Conservation (phyloP, 30 jellyfish, hydroid and myxozoan genomes). For the Chrysaora quinquecirrha region DNA sequence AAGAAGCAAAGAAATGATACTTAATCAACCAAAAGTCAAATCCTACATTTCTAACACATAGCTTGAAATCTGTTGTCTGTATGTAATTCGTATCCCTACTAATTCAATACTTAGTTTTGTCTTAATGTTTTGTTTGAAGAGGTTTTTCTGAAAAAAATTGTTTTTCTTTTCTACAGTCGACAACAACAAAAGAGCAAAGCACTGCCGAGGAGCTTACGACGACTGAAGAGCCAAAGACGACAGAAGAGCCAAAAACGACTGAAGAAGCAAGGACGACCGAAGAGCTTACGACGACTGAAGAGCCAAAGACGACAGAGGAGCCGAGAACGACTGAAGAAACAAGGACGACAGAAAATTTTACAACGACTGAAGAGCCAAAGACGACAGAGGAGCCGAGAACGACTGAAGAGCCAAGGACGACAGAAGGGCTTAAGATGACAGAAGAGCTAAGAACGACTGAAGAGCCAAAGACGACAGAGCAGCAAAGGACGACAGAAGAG, state of each 20-base stretch:
- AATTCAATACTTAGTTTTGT: no score
- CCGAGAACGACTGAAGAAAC: not conserved
- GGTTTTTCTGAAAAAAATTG: no score
- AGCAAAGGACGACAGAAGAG: slow-evolving; percentile 8
- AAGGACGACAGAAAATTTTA: not conserved
- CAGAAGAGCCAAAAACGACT: not conserved
- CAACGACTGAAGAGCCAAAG: not conserved
- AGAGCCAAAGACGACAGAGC: slow-evolving; percentile 8
- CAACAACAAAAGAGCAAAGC: not conserved
- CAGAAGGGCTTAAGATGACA: not conserved
- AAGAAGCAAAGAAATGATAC: no score
- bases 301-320: not conserved
- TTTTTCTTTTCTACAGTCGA: no score
- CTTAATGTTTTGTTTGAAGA: no score
- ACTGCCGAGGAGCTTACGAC: not conserved
- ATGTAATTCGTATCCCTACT: no score
- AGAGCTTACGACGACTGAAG: not conserved
- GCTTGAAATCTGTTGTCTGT: no score
- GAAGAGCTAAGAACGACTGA: not conserved
- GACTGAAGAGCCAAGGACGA: slow-evolving; percentile 25
- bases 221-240: not conserved
- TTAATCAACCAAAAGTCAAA: no score
- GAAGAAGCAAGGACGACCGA: not conserved
- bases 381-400: slow-evolving; percentile 47
- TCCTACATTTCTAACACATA: no score